Base-by-base conservation (phyloP, 2,888 invertebrate species). In the Ormyrus thymus region DNA sequence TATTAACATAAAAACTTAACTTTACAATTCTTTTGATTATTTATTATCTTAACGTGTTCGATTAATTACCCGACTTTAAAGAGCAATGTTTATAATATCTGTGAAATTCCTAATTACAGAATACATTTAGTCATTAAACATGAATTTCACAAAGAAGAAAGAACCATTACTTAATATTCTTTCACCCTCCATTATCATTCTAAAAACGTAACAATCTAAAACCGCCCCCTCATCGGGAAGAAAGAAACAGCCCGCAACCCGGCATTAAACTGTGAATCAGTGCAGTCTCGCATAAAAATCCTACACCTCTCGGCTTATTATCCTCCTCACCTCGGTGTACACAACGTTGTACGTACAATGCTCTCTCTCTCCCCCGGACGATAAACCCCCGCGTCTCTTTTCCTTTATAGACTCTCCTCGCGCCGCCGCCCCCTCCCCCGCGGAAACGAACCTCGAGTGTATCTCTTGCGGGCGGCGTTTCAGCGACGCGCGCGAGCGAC, bases 331-430 rank as follows among this genome's bases (percentile, higher is more conserved):
- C 29, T 76, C 82, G 82, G 76, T 82, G 83, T 76, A 62, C 29
- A 29, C 29, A 29, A 29, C n/a, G n/a, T n/a, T n/a, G 29, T 29
- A 29, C 1, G 29, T 0, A 29, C 29, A 29, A 29, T 29, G 1
- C 82, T 65, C 82, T 81, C 82, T 79, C 83, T 81, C 66, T 78
- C 73, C 80, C 73, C 77, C 53, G 68, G 72, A 4, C 78, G 81
- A 83, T 79, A 81, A 82, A 83, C 82, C 76, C 76, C 76, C 70
- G 65, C 76, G 76, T 81, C 66, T 71, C 65, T 72, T 55, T 50
- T 45, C 72, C 46, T 68, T 77, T 77, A 77, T 77, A 59, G 71
- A 66, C 62, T 58, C 48, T 55, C 51, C n/a, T 10, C 45, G 8
- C 50, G 50, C 72, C 6, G 6, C 13, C n/a, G n/a, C 7, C 15